Percentiles rank a stretch among this genome's conserved stretches.
phyloP scores from a whole-genome alignment of 2,113 vertebrate genomes.

The Xiphophorus couchianus region DNA sequence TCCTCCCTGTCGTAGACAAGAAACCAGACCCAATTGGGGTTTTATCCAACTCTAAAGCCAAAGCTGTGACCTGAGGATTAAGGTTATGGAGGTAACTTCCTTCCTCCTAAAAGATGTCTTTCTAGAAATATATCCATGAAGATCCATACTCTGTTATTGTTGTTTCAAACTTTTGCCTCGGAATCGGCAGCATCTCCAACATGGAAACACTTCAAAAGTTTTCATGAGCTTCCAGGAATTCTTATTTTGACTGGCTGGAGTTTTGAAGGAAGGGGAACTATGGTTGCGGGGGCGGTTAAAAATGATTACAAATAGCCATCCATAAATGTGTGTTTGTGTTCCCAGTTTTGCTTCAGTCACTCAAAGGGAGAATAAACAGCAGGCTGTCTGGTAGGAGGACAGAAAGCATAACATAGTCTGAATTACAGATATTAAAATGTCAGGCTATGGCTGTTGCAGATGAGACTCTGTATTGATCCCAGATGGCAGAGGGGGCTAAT shows the following conservation, averaged over 20 bases:
- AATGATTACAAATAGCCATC: conserved; percentile 64
- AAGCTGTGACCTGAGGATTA: conserved; percentile 14
- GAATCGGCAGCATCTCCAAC: conserved; percentile 6
- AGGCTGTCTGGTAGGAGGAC: conserved; percentile 70
- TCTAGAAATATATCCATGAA: conserved; percentile 28
- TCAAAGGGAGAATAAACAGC: conserved; percentile 69
- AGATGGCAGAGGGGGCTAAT: conserved; percentile 76
- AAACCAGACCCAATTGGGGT: conserved; percentile 32
- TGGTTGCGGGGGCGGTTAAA: conserved; percentile 43
- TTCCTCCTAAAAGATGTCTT: conserved; percentile 14
- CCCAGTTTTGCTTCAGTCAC: conserved; percentile 62
- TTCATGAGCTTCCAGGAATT: conserved; percentile 38
- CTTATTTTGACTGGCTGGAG: conserved; percentile 56
- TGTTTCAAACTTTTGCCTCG: conserved; percentile 26
- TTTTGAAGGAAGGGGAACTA: conserved; percentile 34
- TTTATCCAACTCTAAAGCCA: conserved; percentile 44
- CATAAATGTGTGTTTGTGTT: conserved; percentile 56
- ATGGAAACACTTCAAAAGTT: conserved; percentile 39
- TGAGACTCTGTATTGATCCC: conserved; percentile 81
- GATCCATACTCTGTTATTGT: conserved; percentile 24
- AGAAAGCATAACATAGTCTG: conserved; percentile 79
- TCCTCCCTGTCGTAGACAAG: conserved; percentile 50
- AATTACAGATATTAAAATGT: conserved; percentile 85
- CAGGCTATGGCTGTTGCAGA: conserved; percentile 72
- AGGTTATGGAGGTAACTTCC: conserved; percentile 20